Base-by-base conservation (phyloP, 23 tunicate species). In the Aplidium turbinatum region DNA sequence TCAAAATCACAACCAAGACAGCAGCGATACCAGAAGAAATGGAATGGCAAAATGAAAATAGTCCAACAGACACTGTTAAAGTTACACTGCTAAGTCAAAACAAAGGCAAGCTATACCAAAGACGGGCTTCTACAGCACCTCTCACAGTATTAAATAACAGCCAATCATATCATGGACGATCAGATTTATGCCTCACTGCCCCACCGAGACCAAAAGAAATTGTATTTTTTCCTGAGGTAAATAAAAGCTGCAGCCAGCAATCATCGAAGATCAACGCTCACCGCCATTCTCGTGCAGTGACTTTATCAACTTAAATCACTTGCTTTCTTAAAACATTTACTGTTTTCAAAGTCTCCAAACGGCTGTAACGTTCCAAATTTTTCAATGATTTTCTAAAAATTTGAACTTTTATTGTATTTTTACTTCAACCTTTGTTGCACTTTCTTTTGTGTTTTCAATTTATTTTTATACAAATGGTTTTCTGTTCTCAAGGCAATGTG, bases 131-230 rank as follows among this genome's bases (percentile, higher is more conserved):
- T 35, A 5, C 26, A 22, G 38, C 9, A 50, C 50, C 72, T 65
- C 50, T 65, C 18, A 28, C 22, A 2, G 29, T 50, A 35, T 29
- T 60, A 3, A 4, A 6, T 31, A 65, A 7, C 22, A 19, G 24
- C 50, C 13, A 60, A 4, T 18, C 48, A 3, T 7, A 4, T 16
- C 13, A 65, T 36, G 25, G 27, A 4, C 23, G 19, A 6, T 35
- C 72, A 18, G 38, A 65, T 18, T 5, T 16, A 18, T 65, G 72
- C 27, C 50, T 65, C 3, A 65, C 72, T 9, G 72, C 72, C 9
- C 72, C 72, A 7, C 72, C 72, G 9, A 48, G 72, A 4, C 4
- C 24, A 65, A 65, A 65, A 65, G 72, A 65, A 65, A 36, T 65
- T 7, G 38, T 36, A 3, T 65, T 65, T 65, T 65, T 65, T 28